Conservation (phyloP, 2,113 vertebrate species). For the Tragelaphus strepsiceros region DNA sequence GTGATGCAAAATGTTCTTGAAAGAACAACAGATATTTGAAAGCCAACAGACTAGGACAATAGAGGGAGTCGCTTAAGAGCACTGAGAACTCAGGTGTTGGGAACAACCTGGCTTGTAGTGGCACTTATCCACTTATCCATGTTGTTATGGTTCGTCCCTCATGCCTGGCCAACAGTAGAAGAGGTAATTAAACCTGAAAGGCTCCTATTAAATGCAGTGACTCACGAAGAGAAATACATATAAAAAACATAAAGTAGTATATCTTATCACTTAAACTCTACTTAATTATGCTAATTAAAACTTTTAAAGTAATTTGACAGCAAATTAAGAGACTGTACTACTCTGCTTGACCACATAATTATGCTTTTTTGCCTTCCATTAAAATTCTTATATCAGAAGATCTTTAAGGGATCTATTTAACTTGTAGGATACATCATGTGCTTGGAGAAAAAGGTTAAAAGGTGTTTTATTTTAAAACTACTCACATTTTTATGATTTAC, state of each 20-base stretch:
- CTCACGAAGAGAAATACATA: slow-evolving; percentile 21
- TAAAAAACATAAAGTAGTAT: slow-evolving; percentile 26
- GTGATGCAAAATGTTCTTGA: background rate
- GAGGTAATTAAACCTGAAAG: slow-evolving; percentile 41
- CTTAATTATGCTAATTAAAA: slow-evolving; percentile 69
- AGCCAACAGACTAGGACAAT: background rate
- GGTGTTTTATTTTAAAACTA: slow-evolving; percentile 21
- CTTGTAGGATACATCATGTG: background rate
- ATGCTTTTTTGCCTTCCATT: slow-evolving; percentile 36
- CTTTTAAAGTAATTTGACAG: slow-evolving; percentile 58
- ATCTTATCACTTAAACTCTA: slow-evolving; percentile 42
- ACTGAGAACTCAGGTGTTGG: background rate
- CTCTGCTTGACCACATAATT: slow-evolving; percentile 45
- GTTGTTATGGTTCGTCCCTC: background rate
- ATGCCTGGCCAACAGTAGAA: background rate
- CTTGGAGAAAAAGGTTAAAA: background rate
- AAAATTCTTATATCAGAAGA: slow-evolving; percentile 29
- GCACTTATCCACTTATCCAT: background rate
- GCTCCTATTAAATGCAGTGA: slow-evolving; percentile 42
- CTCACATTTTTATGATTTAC: slow-evolving; percentile 8
- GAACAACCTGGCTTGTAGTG: background rate
- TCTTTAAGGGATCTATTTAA: slow-evolving; percentile 36
- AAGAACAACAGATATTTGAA: background rate
- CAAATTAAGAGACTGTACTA: slow-evolving; percentile 48
- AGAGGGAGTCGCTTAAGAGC: background rate